Evolutionary conservation across 2,797 vertebrate species (phyloP), one percentile per base, ranked within the genome.

Genomic region (Gephyroberyx darwinii): DNA sequence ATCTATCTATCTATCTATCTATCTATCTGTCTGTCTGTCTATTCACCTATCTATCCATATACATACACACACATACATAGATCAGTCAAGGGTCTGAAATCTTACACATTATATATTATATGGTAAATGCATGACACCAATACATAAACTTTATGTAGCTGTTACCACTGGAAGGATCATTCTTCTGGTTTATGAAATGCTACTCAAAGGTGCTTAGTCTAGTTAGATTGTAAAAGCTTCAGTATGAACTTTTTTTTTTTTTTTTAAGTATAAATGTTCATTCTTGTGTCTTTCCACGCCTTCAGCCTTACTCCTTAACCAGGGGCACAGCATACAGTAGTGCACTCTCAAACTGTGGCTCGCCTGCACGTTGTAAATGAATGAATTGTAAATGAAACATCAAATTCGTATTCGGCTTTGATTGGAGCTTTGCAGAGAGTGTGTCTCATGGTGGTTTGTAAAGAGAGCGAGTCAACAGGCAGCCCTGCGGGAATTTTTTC

Each of bases 391-490:
- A 71, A 72, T 67, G 53, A 68, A 79, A 80, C 62, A 69, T 86
- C 47, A 50, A 45, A 70, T 54, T 52, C 16, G 33, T 68, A 22
- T 83, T 74, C 3, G 3, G 17, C 64, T 86, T 51, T 75, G 55
- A 78, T 69, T 81, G 72, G 77, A 82, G 69, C 59, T 14, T 61
- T 69, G 69, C 57, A 53, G 22, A 66, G 8, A 56, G 37, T 19
- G 37, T 19, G 71, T 85, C 63, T 88, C 70, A 26, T 75, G 47
- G 68, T 68, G 74, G 65, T 69, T 71, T 47, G 78, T 82, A 79
- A 81, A 78, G 41, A 81, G 71, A 84, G 77, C 14, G 53, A 79
- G 66, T 47, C 71, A 83, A 69, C 69, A 87, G 35, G 68, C 63
- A 74, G 69, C 51, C 73, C 66, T 84, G 77, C 77, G 75, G 45